Evolutionary conservation across 2,888 invertebrate genomes (phyloP), one percentile per base, ranked within the genome.

Genomic region (Choreutis nemorana): DNA sequence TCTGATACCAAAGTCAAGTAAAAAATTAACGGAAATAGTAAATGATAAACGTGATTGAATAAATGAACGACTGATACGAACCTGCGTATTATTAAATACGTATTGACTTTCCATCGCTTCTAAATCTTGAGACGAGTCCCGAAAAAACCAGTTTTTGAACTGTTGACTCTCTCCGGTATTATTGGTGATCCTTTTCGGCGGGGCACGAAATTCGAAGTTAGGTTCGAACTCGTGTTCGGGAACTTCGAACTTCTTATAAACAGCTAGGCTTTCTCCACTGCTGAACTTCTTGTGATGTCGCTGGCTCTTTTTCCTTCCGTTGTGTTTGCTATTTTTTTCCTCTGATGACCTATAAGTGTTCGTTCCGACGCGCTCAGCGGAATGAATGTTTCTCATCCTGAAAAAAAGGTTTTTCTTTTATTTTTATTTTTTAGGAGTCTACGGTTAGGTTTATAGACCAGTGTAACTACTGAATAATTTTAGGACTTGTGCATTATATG

Each of bases 181-280:
- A 30, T 50, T 57, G 1, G 35, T 14, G 29, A 41, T 45, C 2
- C 44, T 32, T 33, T 79, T 75, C 1, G 65, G 62, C 5, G 81
- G 83, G 3, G 80, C 59, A 50, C 73, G 81, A 2, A 75, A 50
- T 50, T 83, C 83, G 39, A 84, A 84, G 42, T 59, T 79, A 21
- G 80, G 81, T 53, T 84, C 83, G 31, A 84, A 84, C 33, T 85
- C 84, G 34, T 85, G 84, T 36, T 81, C 80, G 0, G 84, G 84
- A 33, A 80, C 55, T 37, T 78, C 73, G 39, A 63, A 53, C 32
- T 54, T 63, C 31, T 45, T 55, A 8, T 53, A 49, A 23, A 48
- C 51, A 3, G 33, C 47, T 21, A 33, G 42, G n/a, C 43, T 42
- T 34, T 64, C 64, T 24, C 41, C 48, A 15, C 49, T 52, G 23